These are phyloP conservation scores for Eilema griseolum DNA, from an alignment of 2,888 invertebrate genomes.

Conservation along the genomic window DNA sequence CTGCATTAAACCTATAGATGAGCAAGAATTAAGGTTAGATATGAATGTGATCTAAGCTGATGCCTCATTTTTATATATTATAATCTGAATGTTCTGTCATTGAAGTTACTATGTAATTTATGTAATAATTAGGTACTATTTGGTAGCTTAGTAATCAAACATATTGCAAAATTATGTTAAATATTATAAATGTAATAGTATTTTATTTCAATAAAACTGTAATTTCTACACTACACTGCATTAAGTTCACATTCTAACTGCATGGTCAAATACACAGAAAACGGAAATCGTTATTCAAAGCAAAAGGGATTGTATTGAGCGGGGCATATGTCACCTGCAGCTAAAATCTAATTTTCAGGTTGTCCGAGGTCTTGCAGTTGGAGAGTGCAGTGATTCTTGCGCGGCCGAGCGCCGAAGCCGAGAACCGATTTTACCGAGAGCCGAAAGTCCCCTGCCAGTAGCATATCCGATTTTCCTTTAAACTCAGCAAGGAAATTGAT, in stretches of 20 bases:
- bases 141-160: too few relatives aligned
- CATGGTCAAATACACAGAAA: slow-evolving; percentile 12
- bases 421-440: slow-evolving; percentile 39
- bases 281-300: slow-evolving; percentile 48
- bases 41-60: neutral
- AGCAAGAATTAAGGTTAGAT: neutral
- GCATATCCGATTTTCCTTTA: slow-evolving; percentile 73
- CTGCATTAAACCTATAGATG: neutral
- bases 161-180: neutral
- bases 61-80: too few relatives aligned
- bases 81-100: neutral
- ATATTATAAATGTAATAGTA: neutral
- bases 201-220: neutral
- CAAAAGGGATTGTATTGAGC: slow-evolving; percentile 50
- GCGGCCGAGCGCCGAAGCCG: slow-evolving; percentile 35
- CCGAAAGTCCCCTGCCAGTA: slow-evolving; percentile 29
- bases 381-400: slow-evolving; percentile 54
- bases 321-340: slow-evolving; percentile 70
- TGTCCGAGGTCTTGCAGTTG: slow-evolving; percentile 70
- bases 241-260: neutral
- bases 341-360: slow-evolving; percentile 79
- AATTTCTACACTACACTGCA: neutral
- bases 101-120: neutral
- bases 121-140: neutral
- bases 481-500: slow-evolving; percentile 78